Evolutionary conservation across 2,888 invertebrate genomes (phyloP).

Genomic region (Macrophya alboannulata): DNA sequence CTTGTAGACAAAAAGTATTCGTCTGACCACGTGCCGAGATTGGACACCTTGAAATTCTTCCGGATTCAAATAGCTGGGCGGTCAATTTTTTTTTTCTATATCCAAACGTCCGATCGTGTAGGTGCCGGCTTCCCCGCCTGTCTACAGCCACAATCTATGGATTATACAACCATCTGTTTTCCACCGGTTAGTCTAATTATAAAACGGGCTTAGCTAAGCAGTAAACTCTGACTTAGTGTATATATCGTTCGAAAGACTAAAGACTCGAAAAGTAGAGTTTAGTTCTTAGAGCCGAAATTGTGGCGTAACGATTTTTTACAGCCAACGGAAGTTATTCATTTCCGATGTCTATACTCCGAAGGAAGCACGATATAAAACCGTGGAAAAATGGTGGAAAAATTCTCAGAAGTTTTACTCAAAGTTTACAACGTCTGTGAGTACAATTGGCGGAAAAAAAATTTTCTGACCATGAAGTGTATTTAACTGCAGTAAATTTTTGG

Average conservation of each 20-base stretch:
- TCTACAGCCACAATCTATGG: slow-evolving; percentile 5
- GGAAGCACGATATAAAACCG: background rate
- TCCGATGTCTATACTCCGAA: background rate
- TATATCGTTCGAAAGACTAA: slow-evolving; percentile 5
- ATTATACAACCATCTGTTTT: slow-evolving; percentile 33
- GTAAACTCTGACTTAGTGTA: slow-evolving; percentile 11
- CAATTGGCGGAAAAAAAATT: background rate
- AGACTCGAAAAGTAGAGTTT: background rate
- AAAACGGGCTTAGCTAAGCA: background rate
- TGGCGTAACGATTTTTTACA: background rate
- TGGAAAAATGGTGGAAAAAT: background rate
- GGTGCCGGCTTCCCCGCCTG: background rate
- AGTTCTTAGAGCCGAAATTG: background rate
- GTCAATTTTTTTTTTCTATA: slow-evolving; percentile 17
- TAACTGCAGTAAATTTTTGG: background rate
- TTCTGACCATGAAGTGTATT: background rate
- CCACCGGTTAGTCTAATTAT: slow-evolving; percentile 42
- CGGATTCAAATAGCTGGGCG: slow-evolving; percentile 14
- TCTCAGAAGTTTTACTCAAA: background rate
- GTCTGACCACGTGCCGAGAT: background rate
- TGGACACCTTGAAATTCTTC: slow-evolving; percentile 29
- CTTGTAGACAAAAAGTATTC: background rate
- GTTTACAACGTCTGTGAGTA: background rate
- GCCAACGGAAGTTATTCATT: background rate
- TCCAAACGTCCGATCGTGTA: slow-evolving; percentile 11